Conservation (phyloP, 1,140 invertebrate genomes). For the Pinna nobilis region DNA sequence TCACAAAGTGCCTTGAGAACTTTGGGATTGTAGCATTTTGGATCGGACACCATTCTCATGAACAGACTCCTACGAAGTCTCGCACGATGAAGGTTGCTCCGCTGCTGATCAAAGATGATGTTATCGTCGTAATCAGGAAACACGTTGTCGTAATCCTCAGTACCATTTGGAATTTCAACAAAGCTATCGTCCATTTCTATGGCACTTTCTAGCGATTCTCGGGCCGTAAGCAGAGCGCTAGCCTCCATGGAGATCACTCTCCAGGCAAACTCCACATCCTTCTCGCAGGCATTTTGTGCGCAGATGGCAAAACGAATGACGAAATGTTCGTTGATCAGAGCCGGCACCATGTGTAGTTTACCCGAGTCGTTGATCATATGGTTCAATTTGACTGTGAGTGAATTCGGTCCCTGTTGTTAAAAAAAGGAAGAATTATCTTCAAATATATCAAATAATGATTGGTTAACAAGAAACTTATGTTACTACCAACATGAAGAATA, state of each 20-base stretch:
- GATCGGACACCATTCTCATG: conserved; percentile 95
- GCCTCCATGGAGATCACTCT: conserved; percentile 90
- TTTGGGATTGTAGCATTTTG: conserved; percentile 95
- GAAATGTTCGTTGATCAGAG: conserved; percentile 90
- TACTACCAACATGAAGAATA: no score
- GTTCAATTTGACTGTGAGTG: conserved; percentile 94
- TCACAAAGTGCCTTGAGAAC: conserved; percentile 66
- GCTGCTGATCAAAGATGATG: conserved; percentile 66
- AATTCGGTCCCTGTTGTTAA: conserved; percentile 84
- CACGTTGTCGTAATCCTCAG: conserved; percentile 61
- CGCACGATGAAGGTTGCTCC: conserved; percentile 57
- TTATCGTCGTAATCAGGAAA: conserved; percentile 62
- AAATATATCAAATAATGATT: background rate
- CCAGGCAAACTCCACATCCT: conserved; percentile 94
- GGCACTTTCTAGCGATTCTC: conserved; percentile 37
- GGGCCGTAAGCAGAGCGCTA: conserved; percentile 80
- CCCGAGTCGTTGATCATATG: conserved; percentile 97
- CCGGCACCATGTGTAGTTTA: conserved; percentile 98
- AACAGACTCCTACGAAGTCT: conserved; percentile 87
- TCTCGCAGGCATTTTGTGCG: conserved; percentile 89
- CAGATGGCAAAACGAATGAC: conserved; percentile 94
- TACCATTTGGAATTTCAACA: conserved; percentile 32
- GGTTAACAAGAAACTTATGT: no score
- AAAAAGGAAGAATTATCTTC: background rate
- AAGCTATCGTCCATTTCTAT: conserved; percentile 16